Conservation (phyloP, 1,140 invertebrate genomes). For the Bombus difficillimus region DNA sequence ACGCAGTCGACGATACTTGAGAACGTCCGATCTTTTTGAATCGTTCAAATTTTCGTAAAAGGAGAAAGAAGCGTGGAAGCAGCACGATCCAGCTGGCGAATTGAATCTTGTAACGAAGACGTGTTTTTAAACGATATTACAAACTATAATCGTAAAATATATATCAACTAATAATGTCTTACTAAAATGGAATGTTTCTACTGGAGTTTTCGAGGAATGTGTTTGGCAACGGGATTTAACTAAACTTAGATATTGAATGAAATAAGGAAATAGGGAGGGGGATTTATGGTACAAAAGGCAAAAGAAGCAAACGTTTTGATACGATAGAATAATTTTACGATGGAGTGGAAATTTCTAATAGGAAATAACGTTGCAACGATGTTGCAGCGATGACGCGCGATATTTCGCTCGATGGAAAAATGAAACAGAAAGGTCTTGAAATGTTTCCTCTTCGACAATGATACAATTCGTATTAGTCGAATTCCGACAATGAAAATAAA, state of each 20-base stretch:
- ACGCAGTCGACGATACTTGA: too few species aligned
- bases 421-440: neutral
- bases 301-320: neutral
- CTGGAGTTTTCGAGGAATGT: constrained; percentile 10
- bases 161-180: neutral
- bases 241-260: too few species aligned
- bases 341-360: neutral
- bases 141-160: neutral
- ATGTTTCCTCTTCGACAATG: neutral
- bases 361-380: too few species aligned
- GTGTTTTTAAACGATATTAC: neutral
- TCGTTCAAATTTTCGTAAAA: too few species aligned
- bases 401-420: too few species aligned
- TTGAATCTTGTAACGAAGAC: constrained; percentile 10
- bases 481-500: neutral
- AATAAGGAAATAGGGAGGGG: too few species aligned
- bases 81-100: neutral
- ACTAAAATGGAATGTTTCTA: constrained; percentile 14
- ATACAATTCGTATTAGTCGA: neutral
- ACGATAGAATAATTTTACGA: neutral
- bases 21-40: rapidly evolving
- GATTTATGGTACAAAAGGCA: neutral
- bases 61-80: neutral
- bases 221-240: neutral
- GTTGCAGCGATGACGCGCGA: too few species aligned